Evolutionary conservation across 2,888 invertebrate genomes (phyloP).

Genomic region (Lepetodrilus schrolli): DNA sequence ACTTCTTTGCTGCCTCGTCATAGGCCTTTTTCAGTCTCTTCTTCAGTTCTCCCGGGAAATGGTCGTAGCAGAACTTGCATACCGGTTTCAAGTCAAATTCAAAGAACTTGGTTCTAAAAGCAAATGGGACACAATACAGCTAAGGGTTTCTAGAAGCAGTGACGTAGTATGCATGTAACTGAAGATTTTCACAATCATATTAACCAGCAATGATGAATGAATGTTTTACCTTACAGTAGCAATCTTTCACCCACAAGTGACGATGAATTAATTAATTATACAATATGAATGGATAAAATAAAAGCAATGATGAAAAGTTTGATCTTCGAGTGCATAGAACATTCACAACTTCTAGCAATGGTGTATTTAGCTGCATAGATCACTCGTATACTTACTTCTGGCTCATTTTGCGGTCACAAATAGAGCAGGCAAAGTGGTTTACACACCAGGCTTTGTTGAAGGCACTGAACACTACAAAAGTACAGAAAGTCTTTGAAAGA

Average conservation of each 20-base stretch:
- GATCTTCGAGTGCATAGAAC: no score
- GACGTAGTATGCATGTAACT: not conserved
- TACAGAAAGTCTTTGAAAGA: no score
- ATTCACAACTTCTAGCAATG: no score
- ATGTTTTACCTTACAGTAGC: not conserved
- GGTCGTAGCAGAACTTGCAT: constrained; percentile 98
- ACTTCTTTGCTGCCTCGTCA: constrained; percentile 66
- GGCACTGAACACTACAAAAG: constrained; percentile 93
- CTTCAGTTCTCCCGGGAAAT: constrained; percentile 93
- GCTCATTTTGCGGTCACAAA: constrained; percentile 93
- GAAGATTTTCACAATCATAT: no score
- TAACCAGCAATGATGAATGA: no score
- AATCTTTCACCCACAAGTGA: no score
- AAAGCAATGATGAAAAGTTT: no score
- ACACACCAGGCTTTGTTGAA: constrained; percentile 99
- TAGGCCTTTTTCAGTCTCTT: constrained; percentile 90
- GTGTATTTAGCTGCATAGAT: no score
- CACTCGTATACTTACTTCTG: constrained; percentile 84
- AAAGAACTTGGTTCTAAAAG: constrained; percentile 88
- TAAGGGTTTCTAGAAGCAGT: not conserved
- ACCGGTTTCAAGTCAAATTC: constrained; percentile 98
- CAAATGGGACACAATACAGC: constrained; percentile 9
- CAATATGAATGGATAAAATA: no score
- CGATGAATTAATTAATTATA: no score
- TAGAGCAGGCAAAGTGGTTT: constrained; percentile 97